Evolutionary conservation across 1,140 invertebrate genomes (phyloP).

Genomic region (Drosophila azteca): DNA sequence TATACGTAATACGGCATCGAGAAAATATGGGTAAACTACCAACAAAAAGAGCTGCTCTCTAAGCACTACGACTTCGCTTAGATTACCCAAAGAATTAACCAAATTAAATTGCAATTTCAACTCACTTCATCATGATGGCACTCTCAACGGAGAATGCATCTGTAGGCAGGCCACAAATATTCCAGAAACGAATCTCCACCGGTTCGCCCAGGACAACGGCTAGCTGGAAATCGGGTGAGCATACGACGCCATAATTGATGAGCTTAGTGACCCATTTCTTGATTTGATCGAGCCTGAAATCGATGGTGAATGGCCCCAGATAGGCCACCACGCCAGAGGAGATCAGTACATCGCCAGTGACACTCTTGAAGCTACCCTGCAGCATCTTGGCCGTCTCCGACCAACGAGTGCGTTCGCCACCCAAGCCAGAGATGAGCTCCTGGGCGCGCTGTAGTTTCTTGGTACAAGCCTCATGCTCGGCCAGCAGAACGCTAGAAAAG

Average conservation of each 20-base stretch:
- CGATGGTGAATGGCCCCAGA: constrained; percentile 94
- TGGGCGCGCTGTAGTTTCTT: constrained; percentile 96
- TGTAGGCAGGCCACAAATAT: constrained; percentile 93
- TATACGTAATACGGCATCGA: no score
- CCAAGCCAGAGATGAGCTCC: constrained; percentile 94
- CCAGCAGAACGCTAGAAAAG: constrained; percentile 87
- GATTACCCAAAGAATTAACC: no score
- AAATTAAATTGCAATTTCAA: constrained; percentile 2
- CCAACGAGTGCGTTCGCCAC: constrained; percentile 93
- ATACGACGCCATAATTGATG: constrained; percentile 88
- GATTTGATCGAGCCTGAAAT: constrained; percentile 87
- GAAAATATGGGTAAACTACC: no score
- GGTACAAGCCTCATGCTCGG: constrained; percentile 93
- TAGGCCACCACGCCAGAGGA: constrained; percentile 95
- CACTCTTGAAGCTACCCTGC: constrained; percentile 87
- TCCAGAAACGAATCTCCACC: constrained; percentile 95
- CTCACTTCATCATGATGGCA: constrained; percentile 93
- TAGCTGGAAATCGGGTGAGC: constrained; percentile 90
- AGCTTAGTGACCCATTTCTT: constrained; percentile 89
- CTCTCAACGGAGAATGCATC: constrained; percentile 97
- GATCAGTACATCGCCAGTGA: constrained; percentile 93
- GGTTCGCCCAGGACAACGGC: constrained; percentile 92
- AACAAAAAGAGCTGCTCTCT: no score
- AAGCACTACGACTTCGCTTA: no score
- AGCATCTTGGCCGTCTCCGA: constrained; percentile 90